Percentiles rank a stretch among this genome's conserved stretches.
Conservation (phyloP, 2,888 invertebrate genomes). For the Temnothorax ravouxi region DNA sequence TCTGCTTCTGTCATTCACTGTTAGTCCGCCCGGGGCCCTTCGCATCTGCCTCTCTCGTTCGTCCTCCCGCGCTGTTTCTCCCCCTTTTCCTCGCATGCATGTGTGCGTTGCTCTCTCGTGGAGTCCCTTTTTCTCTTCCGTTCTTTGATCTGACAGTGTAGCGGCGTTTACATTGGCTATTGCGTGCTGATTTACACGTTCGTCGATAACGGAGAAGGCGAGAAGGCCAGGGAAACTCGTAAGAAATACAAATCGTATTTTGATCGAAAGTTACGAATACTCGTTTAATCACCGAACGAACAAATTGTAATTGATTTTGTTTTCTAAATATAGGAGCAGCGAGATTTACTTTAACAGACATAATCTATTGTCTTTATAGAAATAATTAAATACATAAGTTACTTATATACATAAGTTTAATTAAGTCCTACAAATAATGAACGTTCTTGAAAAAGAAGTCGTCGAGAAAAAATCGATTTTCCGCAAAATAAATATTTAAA, state of each 20-base stretch:
- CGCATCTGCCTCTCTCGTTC: conserved; percentile 19
- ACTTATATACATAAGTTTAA: not conserved
- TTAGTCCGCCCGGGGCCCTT: conserved; percentile 28
- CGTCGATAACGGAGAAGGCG: conserved; percentile 28
- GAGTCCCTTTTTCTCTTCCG: conserved; percentile 22
- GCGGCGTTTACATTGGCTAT: conserved; percentile 16
- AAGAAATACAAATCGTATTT: not conserved
- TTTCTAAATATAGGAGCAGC: not conserved
- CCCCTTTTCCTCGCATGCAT: not conserved
- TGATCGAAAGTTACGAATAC: not conserved
- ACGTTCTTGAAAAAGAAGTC: not conserved
- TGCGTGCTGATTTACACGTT: conserved; percentile 30
- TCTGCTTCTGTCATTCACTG: conserved; percentile 65
- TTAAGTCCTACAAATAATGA: not conserved
- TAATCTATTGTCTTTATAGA: not conserved
- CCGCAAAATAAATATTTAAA: not conserved
- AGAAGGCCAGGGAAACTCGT: not conserved
- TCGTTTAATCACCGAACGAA: not conserved
- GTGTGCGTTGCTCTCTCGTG: not conserved
- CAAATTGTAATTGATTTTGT: conserved; percentile 9
- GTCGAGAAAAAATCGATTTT: not conserved
- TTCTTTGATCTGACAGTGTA: conserved; percentile 27
- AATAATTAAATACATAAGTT: too few relatives aligned
- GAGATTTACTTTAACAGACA: not conserved
- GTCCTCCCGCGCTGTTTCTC: not conserved